Percentiles rank a stretch among this genome's conserved stretches.
Conservation (phyloP, 2,797 vertebrate species). For the Salmo trutta region DNA sequence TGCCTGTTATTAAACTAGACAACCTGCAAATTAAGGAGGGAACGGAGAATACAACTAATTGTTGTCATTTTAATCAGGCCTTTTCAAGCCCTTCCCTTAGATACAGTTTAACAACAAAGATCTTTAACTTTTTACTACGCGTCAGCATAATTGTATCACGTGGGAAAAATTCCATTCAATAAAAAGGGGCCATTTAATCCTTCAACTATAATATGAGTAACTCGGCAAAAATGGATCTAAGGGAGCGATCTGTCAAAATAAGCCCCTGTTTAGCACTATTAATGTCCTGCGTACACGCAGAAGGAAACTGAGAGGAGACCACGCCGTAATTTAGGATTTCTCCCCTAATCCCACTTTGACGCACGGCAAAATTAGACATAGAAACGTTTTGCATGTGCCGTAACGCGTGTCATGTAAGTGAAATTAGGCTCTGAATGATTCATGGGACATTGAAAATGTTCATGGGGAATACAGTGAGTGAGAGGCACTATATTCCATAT, state of each 20-base stretch:
- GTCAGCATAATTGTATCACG: slow-evolving; percentile 32
- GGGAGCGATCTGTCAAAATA: slow-evolving; percentile 34
- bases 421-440: slow-evolving; percentile 71
- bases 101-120: slow-evolving; percentile 32
- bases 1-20: slow-evolving; percentile 68
- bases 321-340: slow-evolving; percentile 29
- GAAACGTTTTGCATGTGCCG: slow-evolving; percentile 58
- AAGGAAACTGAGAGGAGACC: neutral
- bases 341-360: slow-evolving; percentile 37
- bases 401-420: slow-evolving; percentile 67
- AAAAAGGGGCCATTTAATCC: slow-evolving; percentile 39
- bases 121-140: slow-evolving; percentile 22
- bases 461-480: slow-evolving; percentile 49
- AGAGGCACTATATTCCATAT: slow-evolving; percentile 61
- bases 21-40: slow-evolving; percentile 48
- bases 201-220: slow-evolving; percentile 23
- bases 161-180: slow-evolving; percentile 33
- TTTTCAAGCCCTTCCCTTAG: slow-evolving; percentile 35
- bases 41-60: slow-evolving; percentile 63
- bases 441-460: slow-evolving; percentile 63
- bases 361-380: slow-evolving; percentile 53
- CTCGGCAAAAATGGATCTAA: slow-evolving; percentile 24
- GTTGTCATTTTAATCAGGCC: slow-evolving; percentile 59
- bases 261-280: slow-evolving; percentile 34
- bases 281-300: slow-evolving; percentile 6